Percentiles rank a stretch among this genome's conserved stretches.
These are phyloP conservation scores for Nasonia oneida DNA, from an alignment of 2,888 invertebrate genomes.

Conservation along the genomic window DNA sequence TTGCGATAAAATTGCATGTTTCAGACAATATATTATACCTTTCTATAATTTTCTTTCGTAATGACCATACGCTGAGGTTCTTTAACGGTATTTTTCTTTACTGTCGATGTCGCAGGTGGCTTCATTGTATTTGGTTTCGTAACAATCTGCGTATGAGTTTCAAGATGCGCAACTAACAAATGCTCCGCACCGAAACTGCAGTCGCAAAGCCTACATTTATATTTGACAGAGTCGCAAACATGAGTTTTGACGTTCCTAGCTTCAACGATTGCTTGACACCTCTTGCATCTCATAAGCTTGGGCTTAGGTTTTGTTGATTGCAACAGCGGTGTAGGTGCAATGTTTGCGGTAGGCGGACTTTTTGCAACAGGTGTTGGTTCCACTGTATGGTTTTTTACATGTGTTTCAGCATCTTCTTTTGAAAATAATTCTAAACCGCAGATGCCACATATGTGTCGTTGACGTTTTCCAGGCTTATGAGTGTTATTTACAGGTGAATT, in stretches of 20 bases:
- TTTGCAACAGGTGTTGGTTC: neutral
- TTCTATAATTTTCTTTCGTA: neutral
- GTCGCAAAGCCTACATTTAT: slow-evolving; percentile 59
- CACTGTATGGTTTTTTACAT: slow-evolving; percentile 62
- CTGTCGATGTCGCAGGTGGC: neutral
- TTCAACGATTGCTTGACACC: slow-evolving; percentile 76
- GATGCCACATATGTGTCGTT: slow-evolving; percentile 71
- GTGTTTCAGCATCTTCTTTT: slow-evolving; percentile 70
- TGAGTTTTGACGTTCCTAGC: slow-evolving; percentile 74
- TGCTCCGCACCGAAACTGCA: slow-evolving; percentile 62
- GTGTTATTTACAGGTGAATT: neutral
- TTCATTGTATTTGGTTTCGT: neutral
- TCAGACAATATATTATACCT: neutral
- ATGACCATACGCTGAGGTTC: neutral
- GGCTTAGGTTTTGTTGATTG: slow-evolving; percentile 64
- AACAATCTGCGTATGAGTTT: slow-evolving; percentile 51
- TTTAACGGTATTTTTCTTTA: neutral
- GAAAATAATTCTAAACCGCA: slow-evolving; percentile 70
- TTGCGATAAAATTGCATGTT: neutral
- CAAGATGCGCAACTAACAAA: slow-evolving; percentile 61
- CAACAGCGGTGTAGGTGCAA: neutral
- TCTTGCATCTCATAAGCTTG: slow-evolving; percentile 75
- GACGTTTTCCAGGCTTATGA: slow-evolving; percentile 50
- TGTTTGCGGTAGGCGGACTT: neutral
- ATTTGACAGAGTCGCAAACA: slow-evolving; percentile 67